A percentile compares a stretch with the other conserved stretches of the same genome.
Evolutionary conservation across 2,113 vertebrate species (phyloP).

Genomic region (Cacatua alba): DNA sequence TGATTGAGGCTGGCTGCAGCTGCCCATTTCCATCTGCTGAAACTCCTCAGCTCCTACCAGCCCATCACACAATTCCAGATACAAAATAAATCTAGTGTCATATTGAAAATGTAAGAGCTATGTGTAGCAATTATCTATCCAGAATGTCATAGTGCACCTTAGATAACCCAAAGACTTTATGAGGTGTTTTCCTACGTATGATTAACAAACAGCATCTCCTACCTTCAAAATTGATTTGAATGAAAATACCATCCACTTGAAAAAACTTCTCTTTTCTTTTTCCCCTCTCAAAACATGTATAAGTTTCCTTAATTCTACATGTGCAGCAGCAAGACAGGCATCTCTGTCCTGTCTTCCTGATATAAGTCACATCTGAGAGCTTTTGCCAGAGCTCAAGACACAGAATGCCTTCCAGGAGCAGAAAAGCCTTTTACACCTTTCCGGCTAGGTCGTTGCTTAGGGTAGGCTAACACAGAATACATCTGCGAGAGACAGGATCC

Average conservation of each 20-base stretch:
- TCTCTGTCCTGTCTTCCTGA: neutral
- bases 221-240: neutral
- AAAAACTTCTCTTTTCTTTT: neutral
- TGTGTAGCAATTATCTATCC: neutral
- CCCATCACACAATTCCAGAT: neutral
- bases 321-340: neutral
- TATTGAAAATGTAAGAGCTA: neutral
- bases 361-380: neutral
- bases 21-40: neutral
- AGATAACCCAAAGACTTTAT: neutral
- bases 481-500: neutral
- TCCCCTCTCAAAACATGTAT: accelerated
- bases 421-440: neutral
- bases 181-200: neutral
- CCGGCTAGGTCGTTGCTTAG: neutral
- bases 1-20: neutral
- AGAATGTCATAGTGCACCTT: neutral
- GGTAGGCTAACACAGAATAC: neutral
- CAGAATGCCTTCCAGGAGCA: neutral
- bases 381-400: neutral
- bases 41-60: neutral
- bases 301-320: neutral
- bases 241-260: neutral
- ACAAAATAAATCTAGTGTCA: neutral
- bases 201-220: neutral